Evolutionary conservation across 1,140 invertebrate genomes (phyloP), one percentile per base, ranked within the genome.

Genomic region (Sitophilus oryzae): DNA sequence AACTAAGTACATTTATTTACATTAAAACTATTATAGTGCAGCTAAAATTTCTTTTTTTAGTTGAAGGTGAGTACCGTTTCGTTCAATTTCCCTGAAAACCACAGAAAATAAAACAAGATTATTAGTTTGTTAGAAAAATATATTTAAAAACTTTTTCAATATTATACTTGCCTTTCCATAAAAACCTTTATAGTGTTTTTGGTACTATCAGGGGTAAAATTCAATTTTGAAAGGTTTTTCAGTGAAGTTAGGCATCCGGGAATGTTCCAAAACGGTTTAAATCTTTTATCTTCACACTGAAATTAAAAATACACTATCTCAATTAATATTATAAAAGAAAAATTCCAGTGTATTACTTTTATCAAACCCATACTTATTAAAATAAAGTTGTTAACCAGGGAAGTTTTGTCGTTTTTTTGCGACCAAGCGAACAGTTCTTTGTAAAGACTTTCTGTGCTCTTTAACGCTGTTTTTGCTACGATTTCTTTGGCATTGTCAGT

Each of bases 321-420:
- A n/a, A n/a, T n/a, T n/a, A n/a, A n/a, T n/a, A n/a, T n/a, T n/a
- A n/a, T n/a, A n/a, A n/a, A n/a, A n/a, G n/a, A n/a, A n/a, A n/a
- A n/a, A n/a, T n/a, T n/a, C n/a, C n/a, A n/a, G n/a, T n/a, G n/a
- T n/a, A n/a, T 63, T 73, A 82, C 82, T 71, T 88, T 88, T 36
- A 89, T 73, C 14, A 90, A 71, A 19, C 83, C 84, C 48, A 89
- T 68, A 64, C 81, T 75, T 10, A 86, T 79, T 2, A 89, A 70
- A 16, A 88, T 67, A 45, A 74, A 73, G 65, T 89, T 88, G 52
- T 81, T 78, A 2, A 86, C 72, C 30, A 73, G 61, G 0, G 78
- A 73, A 30, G 76, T 66, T 56, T 75, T 62, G 48, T 79, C 69
- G n/a, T 68, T 70, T 21, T 72, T 69, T 42, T 73, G 59, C 1